Base-by-base conservation (phyloP, 2,113 vertebrate genomes). In the Pedionomus torquatus region DNA sequence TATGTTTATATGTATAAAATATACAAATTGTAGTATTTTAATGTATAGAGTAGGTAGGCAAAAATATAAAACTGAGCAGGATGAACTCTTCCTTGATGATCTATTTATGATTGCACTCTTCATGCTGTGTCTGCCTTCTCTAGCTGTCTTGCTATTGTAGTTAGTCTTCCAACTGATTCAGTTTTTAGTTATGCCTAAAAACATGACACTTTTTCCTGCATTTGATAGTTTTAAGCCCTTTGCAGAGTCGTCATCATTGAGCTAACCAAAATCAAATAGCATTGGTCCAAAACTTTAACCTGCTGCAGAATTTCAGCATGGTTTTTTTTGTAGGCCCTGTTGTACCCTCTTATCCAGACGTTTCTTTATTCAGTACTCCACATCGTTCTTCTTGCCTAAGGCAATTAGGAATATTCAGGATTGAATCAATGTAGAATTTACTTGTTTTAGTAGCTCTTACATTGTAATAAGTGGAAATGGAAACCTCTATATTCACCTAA, bases 331-430 rank as follows among this genome's bases (percentile, higher is more conserved):
- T 24, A 35, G 13, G 11, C 9, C 11, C 23, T 92, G 9, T 30
- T 83, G 24, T 57, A 37, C 17, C 10, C 3, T 69, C 9, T 48
- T 72, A 39, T 11, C 5, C 18, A 60, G 55, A 70, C 3, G 7
- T 80, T 83, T 93, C 5, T 2, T 28, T 39, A 0, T 33, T 61
- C 0, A 0, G 21, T 61, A 13, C 5, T 74, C 11, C 19, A 35
- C 5, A 3, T 64, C 23, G 8, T 28, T 60, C 12, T 77, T 20
- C 10, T 66, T 86, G 28, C 28, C 19, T 51, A 23, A 76, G 54
- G n/a, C 65, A 69, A 77, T 37, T 19, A 10, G 20, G 46, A 33
- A 78, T 84, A 58, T 70, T 78, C 1, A 3, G n/a, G 43, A 5
- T 35, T 71, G 30, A 60, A 48, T 83, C 43, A 35, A 3, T 57